A percentile compares a stretch with the other conserved stretches of the same genome.
Evolutionary conservation across 2,888 invertebrate species (phyloP).

Genomic region (Drosophila phalerata): DNA sequence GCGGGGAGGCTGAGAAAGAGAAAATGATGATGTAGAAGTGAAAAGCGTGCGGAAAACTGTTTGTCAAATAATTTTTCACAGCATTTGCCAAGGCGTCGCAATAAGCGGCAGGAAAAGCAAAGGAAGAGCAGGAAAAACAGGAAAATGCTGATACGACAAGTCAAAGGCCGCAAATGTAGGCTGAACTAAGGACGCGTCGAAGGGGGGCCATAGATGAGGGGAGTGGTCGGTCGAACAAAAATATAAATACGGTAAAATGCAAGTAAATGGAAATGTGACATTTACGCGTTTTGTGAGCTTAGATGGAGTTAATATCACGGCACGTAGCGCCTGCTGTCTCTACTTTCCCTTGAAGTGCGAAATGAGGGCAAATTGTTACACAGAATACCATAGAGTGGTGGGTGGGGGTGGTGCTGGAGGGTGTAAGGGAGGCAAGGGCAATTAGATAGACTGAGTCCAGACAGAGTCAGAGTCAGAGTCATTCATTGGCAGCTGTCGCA

Average conservation of each 20-base stretch:
- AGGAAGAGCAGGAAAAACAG: constrained; percentile 20
- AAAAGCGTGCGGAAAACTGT: constrained; percentile 76
- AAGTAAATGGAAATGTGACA: constrained; percentile 78
- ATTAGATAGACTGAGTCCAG: constrained; percentile 18
- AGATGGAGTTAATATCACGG: constrained; percentile 76
- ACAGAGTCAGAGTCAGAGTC: constrained; percentile 12
- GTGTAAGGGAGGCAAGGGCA: neutral
- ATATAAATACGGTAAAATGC: constrained; percentile 71
- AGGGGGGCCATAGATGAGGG: constrained; percentile 5
- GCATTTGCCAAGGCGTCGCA: constrained; percentile 47
- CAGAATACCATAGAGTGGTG: too few relatives aligned
- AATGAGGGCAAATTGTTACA: constrained; percentile 16
- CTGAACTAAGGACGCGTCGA: too few relatives aligned
- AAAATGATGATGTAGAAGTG: constrained; percentile 34
- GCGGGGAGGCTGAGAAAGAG: neutral
- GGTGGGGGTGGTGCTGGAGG: neutral
- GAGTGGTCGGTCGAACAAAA: constrained; percentile 62
- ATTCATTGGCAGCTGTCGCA: constrained; percentile 63
- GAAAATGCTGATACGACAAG: constrained; percentile 65
- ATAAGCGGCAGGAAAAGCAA: constrained; percentile 22
- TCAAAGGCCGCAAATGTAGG: constrained; percentile 28
- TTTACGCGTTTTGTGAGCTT: constrained; percentile 76
- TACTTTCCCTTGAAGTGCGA: neutral
- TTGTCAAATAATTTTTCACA: constrained; percentile 79
- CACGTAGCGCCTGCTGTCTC: constrained; percentile 54